These are phyloP conservation scores for Lepilemur septentrionalis DNA, from an alignment of 2,797 vertebrate species.

Conservation along the genomic window DNA sequence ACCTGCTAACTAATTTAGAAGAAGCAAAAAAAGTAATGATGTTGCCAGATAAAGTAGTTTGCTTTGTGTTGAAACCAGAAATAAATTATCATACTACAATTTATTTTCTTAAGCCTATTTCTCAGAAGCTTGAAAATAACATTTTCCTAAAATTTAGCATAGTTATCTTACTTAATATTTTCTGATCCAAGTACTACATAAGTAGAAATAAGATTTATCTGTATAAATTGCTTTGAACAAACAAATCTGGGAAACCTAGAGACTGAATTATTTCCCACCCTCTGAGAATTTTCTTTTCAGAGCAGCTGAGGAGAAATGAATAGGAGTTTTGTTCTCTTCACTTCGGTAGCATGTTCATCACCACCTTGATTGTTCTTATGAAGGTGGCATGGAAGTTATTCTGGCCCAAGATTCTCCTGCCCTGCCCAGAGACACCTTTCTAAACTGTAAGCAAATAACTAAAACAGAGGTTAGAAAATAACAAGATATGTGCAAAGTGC, in stretches of 20 bases:
- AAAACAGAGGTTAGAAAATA: too few species aligned
- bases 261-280: background rate
- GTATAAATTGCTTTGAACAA: conserved; percentile 16
- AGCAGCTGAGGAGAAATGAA: background rate
- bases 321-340: background rate
- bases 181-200: background rate
- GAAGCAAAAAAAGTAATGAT: background rate
- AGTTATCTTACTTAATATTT: background rate
- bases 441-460: too few species aligned
- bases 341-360: background rate
- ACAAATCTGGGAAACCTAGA: background rate
- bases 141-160: background rate
- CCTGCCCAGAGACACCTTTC: too few species aligned
- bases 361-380: background rate
- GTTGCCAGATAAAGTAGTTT: background rate
- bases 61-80: background rate
- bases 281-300: background rate
- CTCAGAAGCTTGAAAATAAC: conserved; percentile 16
- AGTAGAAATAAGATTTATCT: background rate
- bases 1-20: conserved; percentile 9
- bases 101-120: conserved; percentile 7
- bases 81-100: background rate
- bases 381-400: background rate
- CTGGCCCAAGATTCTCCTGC: too few species aligned
- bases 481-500: too few species aligned